phyloP scores from a whole-genome alignment of 2,888 invertebrate species.

The Melipona beecheii region DNA sequence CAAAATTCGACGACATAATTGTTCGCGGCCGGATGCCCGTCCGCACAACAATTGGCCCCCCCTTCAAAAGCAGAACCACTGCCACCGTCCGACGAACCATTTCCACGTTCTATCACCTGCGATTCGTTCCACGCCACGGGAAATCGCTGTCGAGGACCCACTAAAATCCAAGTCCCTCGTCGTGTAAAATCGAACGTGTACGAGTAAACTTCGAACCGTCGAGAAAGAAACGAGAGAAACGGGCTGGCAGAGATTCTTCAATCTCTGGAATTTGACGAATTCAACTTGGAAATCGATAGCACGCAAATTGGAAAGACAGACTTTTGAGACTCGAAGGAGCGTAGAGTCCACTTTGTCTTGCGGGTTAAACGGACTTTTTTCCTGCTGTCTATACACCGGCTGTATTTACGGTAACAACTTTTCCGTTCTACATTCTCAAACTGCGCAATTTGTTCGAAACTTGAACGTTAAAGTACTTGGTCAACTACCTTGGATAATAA shows the following conservation, averaged over 20 bases:
- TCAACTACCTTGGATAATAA: not conserved
- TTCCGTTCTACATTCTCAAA: not conserved
- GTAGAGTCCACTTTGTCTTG: too few relatives aligned
- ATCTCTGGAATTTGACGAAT: too few relatives aligned
- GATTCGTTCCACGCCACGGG: conserved; percentile 10
- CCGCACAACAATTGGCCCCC: conserved; percentile 54
- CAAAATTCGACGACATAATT: conserved; percentile 65
- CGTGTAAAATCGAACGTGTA: not conserved
- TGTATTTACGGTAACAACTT: not conserved
- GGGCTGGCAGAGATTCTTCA: too few relatives aligned
- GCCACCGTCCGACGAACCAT: conserved; percentile 34
- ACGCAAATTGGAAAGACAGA: too few relatives aligned
- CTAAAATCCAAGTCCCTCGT: conserved; percentile 12
- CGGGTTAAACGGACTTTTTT: not conserved
- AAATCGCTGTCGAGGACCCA: conserved; percentile 18
- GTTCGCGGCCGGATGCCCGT: conserved; percentile 35
- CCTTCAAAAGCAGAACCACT: conserved; percentile 54
- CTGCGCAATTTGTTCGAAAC: not conserved
- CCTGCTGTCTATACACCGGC: not conserved
- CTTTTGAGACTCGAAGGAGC: too few relatives aligned
- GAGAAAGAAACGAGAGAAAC: not conserved
- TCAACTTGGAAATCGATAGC: not conserved
- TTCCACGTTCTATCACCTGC: conserved; percentile 49
- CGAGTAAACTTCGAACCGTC: not conserved
- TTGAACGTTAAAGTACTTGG: not conserved